Conservation (phyloP, 2,888 invertebrate species). For the Drosophila subquinaria region DNA sequence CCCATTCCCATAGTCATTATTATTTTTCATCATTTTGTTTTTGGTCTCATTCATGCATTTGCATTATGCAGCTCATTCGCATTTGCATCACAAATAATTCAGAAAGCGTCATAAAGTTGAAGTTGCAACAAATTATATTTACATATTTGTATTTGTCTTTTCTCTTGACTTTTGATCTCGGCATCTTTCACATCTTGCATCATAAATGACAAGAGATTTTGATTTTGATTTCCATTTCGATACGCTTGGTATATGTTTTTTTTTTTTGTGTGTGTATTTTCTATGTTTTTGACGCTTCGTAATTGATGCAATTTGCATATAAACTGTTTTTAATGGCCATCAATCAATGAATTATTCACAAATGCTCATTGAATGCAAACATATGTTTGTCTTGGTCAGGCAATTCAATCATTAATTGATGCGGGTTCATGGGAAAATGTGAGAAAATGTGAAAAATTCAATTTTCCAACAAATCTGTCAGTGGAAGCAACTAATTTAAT, state of each 20-base stretch:
- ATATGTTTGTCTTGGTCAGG: constrained; percentile 10
- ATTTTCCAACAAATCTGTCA: not conserved
- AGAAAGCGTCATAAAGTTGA: constrained; percentile 58
- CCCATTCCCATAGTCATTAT: constrained; percentile 50
- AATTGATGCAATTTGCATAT: constrained; percentile 65
- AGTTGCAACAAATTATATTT: constrained; percentile 60
- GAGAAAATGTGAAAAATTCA: not conserved
- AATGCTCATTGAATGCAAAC: constrained; percentile 6
- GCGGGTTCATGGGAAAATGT: constrained; percentile 43
- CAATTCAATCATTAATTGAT: constrained; percentile 29
- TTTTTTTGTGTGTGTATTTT: constrained; percentile 37
- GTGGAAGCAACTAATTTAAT: not conserved
- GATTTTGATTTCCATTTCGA: constrained; percentile 28
- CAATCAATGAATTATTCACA: constrained; percentile 61
- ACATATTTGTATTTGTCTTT: constrained; percentile 47
- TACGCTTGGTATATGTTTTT: constrained; percentile 7
- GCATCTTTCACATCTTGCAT: constrained; percentile 42
- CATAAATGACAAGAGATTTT: constrained; percentile 25
- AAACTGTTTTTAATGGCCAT: constrained; percentile 51
- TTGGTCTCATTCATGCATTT: constrained; percentile 20
- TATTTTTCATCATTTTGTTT: constrained; percentile 29
- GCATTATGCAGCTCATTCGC: constrained; percentile 42
- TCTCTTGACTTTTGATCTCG: constrained; percentile 38
- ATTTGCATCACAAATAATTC: constrained; percentile 69
- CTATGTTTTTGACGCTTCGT: constrained; percentile 48